Conservation (phyloP, 1,140 invertebrate genomes). For the Conus ventricosus region DNA sequence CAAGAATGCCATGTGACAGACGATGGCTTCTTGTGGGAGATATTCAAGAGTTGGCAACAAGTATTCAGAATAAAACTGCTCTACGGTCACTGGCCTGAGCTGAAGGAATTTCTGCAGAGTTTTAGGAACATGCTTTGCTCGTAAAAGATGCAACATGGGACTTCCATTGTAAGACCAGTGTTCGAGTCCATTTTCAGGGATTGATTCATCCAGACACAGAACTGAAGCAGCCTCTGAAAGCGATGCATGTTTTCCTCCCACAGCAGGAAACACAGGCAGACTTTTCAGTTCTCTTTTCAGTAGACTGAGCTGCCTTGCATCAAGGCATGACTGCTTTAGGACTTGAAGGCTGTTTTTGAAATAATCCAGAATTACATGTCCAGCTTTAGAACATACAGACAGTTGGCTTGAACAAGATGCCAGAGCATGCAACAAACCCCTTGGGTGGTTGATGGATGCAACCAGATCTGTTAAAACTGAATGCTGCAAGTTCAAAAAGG, state of each 20-base stretch:
- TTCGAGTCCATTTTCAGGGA: neutral
- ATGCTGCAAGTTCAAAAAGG: neutral
- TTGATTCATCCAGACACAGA: neutral
- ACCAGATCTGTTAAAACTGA: neutral
- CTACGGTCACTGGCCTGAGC: neutral
- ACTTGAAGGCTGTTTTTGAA: slow-evolving; percentile 20
- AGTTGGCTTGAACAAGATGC: neutral
- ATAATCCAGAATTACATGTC: neutral
- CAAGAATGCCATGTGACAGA: slow-evolving; percentile 1
- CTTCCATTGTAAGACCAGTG: neutral
- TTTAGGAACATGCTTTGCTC: neutral
- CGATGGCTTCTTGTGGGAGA: neutral
- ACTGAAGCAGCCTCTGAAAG: neutral
- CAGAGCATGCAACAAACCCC: slow-evolving; percentile 11
- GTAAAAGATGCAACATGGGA: neutral
- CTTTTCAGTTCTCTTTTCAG: slow-evolving; percentile 5
- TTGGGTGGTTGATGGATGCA: slow-evolving; percentile 21
- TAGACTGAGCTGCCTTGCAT: neutral
- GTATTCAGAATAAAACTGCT: neutral
- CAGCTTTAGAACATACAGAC: neutral
- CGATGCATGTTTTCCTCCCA: neutral
- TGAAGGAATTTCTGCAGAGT: neutral
- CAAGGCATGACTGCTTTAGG: neutral
- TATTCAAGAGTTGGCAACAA: neutral
- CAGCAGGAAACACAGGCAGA: slow-evolving; percentile 16